Conservation (phyloP, 2,888 invertebrate species). For the Zele albiditarsus region DNA sequence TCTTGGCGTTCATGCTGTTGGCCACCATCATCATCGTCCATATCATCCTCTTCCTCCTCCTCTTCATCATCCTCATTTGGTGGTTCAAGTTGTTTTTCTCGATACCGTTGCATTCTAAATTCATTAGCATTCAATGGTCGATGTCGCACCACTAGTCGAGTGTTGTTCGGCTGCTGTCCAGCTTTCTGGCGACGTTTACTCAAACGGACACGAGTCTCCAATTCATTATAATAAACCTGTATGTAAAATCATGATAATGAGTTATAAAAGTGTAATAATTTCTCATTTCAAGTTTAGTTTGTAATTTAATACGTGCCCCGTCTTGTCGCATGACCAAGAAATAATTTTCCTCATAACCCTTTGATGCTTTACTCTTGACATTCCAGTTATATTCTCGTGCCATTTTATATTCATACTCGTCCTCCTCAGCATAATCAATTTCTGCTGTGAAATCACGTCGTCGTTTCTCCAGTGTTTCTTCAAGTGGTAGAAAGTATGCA, state of each 20-base stretch:
- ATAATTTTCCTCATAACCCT: constrained; percentile 97
- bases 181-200: constrained; percentile 91
- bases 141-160: constrained; percentile 91
- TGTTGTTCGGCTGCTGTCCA: constrained; percentile 82
- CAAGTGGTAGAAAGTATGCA: constrained; percentile 97
- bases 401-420: constrained; percentile 97
- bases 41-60: constrained; percentile 78
- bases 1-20: constrained; percentile 76
- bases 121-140: constrained; percentile 89
- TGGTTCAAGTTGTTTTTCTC: constrained; percentile 92
- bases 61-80: constrained; percentile 81
- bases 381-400: constrained; percentile 99
- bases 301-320: constrained; percentile 74
- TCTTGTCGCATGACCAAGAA: constrained; percentile 94
- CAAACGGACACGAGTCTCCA: constrained; percentile 95
- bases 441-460: constrained; percentile 85
- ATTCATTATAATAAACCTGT: constrained; percentile 90
- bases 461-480: constrained; percentile 92
- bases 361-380: constrained; percentile 96
- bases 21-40: constrained; percentile 60
- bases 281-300: background rate
- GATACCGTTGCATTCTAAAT: constrained; percentile 87
- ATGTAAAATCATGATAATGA: background rate
- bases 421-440: constrained; percentile 89
- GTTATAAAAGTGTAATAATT: background rate